Base-by-base conservation (phyloP, 2,888 invertebrate species). In the Beris morrisii region DNA sequence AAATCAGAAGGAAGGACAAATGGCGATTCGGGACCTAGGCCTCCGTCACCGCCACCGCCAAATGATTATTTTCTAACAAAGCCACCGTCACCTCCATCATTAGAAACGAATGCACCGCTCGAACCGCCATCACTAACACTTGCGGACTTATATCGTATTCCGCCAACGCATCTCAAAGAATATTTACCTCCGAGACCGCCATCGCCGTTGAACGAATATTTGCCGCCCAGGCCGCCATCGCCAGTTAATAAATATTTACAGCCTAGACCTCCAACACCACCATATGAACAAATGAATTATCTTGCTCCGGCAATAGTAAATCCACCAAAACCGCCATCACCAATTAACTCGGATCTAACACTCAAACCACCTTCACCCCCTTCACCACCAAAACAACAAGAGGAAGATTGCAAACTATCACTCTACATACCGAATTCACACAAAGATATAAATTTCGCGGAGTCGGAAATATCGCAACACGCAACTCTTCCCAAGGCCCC, bases 141-240 rank as follows among this genome's bases (percentile, higher is more conserved):
- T 22, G 22, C 22, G 22, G 22, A 22, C 22, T 22, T 22, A 22
- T 22, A 22, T 22, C 22, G 22, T 22, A 22, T 22, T 22, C 22
- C 22, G 38, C 38, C 38, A 38, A 38, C 38, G 38, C 22, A 22
- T 22, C 22, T 22, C 22, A 38, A 38, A 9, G 38, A 38, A 9
- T 38, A 38, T 9, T 38, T 38, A 38, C 38, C 38, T 1, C 38
- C 61, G 4, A 50, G 61, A 11, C 61, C 61, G 9, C 61, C 61
- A 15, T 61, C 61, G 15, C 61, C 61, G 9, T 28, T 50, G 0
- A 50, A 61, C 11, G 61, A 61, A 28, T 61, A 52, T 43, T 50
- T 61, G 61, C 52, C 50, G 7, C 61, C 50, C 11, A 61, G 52
- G 22, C 61, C 61, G 4, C 61, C 61, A 7, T 61, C 61, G 38